Evolutionary conservation across 2,888 invertebrate species (phyloP).

Genomic region (Acrobeloides nanus): DNA sequence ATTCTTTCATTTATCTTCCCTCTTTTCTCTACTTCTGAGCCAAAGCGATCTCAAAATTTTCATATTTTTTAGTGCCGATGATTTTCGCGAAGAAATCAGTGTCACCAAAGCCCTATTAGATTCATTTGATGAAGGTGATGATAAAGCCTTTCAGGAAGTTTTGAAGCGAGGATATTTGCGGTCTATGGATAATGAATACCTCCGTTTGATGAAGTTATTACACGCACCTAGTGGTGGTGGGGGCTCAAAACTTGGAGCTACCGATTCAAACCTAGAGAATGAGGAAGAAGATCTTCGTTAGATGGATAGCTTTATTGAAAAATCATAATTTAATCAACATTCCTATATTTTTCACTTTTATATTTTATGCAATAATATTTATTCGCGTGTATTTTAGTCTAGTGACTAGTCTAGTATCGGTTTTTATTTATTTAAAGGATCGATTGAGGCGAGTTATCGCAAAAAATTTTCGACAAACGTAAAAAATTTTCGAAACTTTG

Average conservation of each 20-base stretch:
- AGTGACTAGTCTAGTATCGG: too few relatives aligned
- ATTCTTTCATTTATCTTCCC: too few relatives aligned
- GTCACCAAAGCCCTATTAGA: slow-evolving; percentile 34
- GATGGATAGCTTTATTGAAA: not conserved
- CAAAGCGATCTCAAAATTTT: too few relatives aligned
- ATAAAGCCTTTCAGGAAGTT: slow-evolving; percentile 49
- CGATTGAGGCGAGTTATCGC: too few relatives aligned
- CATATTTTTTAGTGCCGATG: too few relatives aligned
- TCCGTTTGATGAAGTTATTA: slow-evolving; percentile 32
- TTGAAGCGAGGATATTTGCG: slow-evolving; percentile 33
- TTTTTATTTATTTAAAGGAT: too few relatives aligned
- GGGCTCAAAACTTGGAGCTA: not conserved
- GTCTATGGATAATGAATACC: slow-evolving; percentile 47
- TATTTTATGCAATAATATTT: too few relatives aligned
- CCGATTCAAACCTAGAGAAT: slow-evolving; percentile 4
- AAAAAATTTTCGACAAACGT: too few relatives aligned
- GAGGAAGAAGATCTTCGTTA: slow-evolving; percentile 23
- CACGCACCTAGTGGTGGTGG: slow-evolving; percentile 18
- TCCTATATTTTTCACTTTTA: not conserved
- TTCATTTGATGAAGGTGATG: slow-evolving; percentile 51
- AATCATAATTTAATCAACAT: not conserved
- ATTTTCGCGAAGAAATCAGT: slow-evolving; percentile 29
- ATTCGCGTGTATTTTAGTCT: too few relatives aligned
- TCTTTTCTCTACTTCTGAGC: too few relatives aligned
- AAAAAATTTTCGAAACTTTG: too few relatives aligned